Evolutionary conservation across 2,113 vertebrate genomes (phyloP), one percentile per base, ranked within the genome.

Genomic region (Zosterops pallidus): DNA sequence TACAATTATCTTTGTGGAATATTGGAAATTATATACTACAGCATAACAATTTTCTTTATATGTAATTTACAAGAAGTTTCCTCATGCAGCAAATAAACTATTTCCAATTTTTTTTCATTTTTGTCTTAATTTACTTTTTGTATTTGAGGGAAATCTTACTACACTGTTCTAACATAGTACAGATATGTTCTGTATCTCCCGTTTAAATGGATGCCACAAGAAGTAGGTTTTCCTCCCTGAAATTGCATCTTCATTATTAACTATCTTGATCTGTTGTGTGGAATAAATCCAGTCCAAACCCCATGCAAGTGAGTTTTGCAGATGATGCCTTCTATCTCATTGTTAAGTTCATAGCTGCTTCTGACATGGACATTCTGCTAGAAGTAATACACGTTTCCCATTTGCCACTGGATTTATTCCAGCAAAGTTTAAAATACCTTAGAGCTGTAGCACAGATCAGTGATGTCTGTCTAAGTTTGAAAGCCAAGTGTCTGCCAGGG

Each of bases 1-100:
- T 98, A 97, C 95, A 95, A 95, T 97, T 98, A 98, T 95, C 96
- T 97, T 96, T 97, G 97, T 97, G 97, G 97, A 96, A 97, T 98
- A 97, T 97, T 97, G 97, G 96, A 97, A 98, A 97, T 96, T 97
- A 97, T 96, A 97, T 92, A 96, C 97, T 94, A 97, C 97, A 96
- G 96, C 91, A 88, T 98, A 98, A 97, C 83, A 83, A 95, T 95
- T 97, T 95, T 96, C 97, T 98, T 97, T 98, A 93, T 96, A 95
- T 95, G 95, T 98, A 97, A 98, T 98, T 98, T 98, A 93, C 97
- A 95, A 91, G 89, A 96, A 95, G 83, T 97, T 97, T 97, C 96
- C 94, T 95, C 94, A 96, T 96, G 93, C 95, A 97, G 92, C 97
- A 97, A 98, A 98, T 98, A 98, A 98, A 98, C 84, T 81, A 85